Evolutionary conservation across 2,888 invertebrate genomes (phyloP).

Genomic region (Latheticus oryzae): DNA sequence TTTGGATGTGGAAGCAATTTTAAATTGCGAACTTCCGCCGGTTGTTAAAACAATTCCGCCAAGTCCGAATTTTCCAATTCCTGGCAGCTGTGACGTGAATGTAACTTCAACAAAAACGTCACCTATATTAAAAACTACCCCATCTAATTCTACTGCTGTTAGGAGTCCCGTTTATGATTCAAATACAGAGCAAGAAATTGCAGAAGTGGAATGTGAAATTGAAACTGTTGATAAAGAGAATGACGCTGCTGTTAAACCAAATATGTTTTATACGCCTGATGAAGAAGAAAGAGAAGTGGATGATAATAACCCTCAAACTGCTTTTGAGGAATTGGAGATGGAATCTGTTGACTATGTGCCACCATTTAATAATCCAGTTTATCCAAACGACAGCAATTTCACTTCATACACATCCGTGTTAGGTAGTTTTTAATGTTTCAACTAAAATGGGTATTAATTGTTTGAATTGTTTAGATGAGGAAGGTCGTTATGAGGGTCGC

Average conservation of each 20-base stretch:
- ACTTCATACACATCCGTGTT: slow-evolving; percentile 61
- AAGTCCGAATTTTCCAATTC: slow-evolving; percentile 59
- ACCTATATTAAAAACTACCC: slow-evolving; percentile 12
- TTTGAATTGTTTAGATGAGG: too few relatives aligned
- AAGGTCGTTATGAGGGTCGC: slow-evolving; percentile 64
- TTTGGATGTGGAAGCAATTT: slow-evolving; percentile 59
- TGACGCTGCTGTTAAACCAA: slow-evolving; percentile 44
- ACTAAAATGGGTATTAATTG: background rate
- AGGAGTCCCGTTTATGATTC: slow-evolving; percentile 12
- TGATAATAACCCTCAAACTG: slow-evolving; percentile 36
- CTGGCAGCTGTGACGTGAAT: slow-evolving; percentile 52
- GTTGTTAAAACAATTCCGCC: slow-evolving; percentile 53
- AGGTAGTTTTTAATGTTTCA: slow-evolving; percentile 50
- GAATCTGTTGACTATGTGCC: slow-evolving; percentile 62
- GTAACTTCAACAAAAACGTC: slow-evolving; percentile 19
- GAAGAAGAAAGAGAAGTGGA: slow-evolving; percentile 56
- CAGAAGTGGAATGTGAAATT: slow-evolving; percentile 19
- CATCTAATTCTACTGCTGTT: slow-evolving; percentile 16
- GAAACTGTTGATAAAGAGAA: slow-evolving; percentile 25
- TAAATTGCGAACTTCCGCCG: slow-evolving; percentile 59
- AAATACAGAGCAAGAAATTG: slow-evolving; percentile 14
- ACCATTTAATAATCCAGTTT: slow-evolving; percentile 65
- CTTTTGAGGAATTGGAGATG: slow-evolving; percentile 52
- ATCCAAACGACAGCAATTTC: slow-evolving; percentile 62
- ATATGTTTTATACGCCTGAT: slow-evolving; percentile 62